Evolutionary conservation across 2,888 invertebrate genomes (phyloP).

Genomic region (Sphaerophoria taeniata): DNA sequence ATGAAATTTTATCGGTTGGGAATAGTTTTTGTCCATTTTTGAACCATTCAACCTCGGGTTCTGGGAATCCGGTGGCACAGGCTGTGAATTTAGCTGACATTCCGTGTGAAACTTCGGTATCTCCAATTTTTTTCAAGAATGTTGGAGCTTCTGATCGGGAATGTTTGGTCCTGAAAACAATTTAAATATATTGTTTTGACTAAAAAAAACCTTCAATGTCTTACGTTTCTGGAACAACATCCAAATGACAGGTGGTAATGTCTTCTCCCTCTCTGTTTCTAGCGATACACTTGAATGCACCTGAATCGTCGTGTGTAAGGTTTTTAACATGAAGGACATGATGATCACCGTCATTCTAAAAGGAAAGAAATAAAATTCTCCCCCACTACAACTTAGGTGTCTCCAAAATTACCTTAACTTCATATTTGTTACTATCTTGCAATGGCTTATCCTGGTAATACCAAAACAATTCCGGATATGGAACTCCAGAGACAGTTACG

Average conservation of each 20-base stretch:
- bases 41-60: constrained; percentile 94
- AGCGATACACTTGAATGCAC: constrained; percentile 90
- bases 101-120: constrained; percentile 92
- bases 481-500: constrained; percentile 91
- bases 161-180: constrained; percentile 86
- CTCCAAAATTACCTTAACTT: constrained; percentile 83
- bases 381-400: neutral
- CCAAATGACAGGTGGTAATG: constrained; percentile 88
- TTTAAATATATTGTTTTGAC: constrained; percentile 39
- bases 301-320: constrained; percentile 87
- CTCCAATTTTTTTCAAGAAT: constrained; percentile 95
- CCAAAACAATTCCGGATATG: constrained; percentile 94
- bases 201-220: constrained; percentile 76
- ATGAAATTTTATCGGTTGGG: constrained; percentile 91
- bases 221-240: constrained; percentile 93
- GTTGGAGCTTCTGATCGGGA: constrained; percentile 92
- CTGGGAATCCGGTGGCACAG: constrained; percentile 93
- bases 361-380: too few relatives aligned
- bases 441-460: constrained; percentile 91
- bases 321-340: constrained; percentile 90
- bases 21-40: constrained; percentile 91
- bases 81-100: constrained; percentile 97
- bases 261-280: constrained; percentile 92
- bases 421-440: constrained; percentile 88
- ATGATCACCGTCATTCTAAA: constrained; percentile 89